These are phyloP conservation scores for Heliconius eleuchia DNA, from an alignment of 1,140 invertebrate genomes.

Conservation along the genomic window DNA sequence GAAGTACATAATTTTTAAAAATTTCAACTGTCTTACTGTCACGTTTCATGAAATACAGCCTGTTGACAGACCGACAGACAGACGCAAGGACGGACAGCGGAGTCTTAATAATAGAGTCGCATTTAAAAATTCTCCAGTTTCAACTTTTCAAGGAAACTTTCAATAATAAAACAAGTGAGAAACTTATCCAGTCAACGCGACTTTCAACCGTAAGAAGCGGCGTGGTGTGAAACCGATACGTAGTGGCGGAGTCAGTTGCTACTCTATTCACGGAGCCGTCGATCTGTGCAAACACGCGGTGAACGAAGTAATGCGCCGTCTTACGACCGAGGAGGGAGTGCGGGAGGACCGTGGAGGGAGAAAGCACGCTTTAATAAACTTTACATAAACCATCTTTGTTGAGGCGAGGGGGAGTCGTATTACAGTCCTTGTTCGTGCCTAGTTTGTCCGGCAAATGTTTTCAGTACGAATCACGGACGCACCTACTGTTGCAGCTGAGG, in stretches of 20 bases:
- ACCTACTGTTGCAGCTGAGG: slow-evolving; percentile 61
- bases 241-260: slow-evolving; percentile 47
- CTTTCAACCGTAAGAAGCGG: slow-evolving; percentile 22
- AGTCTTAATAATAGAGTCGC: too few relatives aligned
- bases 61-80: too few relatives aligned
- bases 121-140: too few relatives aligned
- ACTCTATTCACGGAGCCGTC: slow-evolving; percentile 68
- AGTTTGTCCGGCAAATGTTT: slow-evolving; percentile 65
- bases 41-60: too few relatives aligned
- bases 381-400: slow-evolving; percentile 72
- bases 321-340: slow-evolving; percentile 59
- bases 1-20: too few relatives aligned
- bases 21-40: too few relatives aligned
- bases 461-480: slow-evolving; percentile 70
- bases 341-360: slow-evolving; percentile 24
- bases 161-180: slow-evolving; percentile 15
- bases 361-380: slow-evolving; percentile 72
- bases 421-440: slow-evolving; percentile 56
- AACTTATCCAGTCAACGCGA: slow-evolving; percentile 20
- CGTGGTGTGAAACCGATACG: slow-evolving; percentile 59
- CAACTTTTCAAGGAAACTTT: slow-evolving; percentile 10
- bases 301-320: slow-evolving; percentile 69
- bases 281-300: slow-evolving; percentile 72
- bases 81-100: too few relatives aligned
- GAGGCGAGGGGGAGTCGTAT: slow-evolving; percentile 58